These are phyloP conservation scores for Limnephilus lunatus DNA, from an alignment of 2,888 invertebrate species.

Conservation along the genomic window DNA sequence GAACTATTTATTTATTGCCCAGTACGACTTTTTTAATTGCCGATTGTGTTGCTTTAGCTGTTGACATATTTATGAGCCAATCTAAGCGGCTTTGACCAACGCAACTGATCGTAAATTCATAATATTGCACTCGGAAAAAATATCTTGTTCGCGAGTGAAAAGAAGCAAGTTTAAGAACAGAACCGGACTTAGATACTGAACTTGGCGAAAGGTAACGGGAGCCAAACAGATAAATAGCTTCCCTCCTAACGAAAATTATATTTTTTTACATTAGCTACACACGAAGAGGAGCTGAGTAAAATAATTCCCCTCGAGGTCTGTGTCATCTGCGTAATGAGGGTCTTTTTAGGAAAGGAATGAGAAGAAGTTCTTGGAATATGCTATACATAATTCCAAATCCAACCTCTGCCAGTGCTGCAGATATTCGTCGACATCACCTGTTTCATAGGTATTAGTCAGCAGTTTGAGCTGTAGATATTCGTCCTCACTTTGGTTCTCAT, in stretches of 20 bases:
- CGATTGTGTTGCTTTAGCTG: background rate
- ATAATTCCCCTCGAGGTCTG: too few species aligned
- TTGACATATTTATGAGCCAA: conserved; percentile 9
- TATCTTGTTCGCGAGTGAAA: background rate
- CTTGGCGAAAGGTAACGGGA: background rate
- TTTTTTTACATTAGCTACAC: too few species aligned
- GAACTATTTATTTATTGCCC: background rate
- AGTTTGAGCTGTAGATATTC: too few species aligned
- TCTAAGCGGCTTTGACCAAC: background rate
- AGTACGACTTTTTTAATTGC: conserved; percentile 22
- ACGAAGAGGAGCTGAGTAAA: too few species aligned
- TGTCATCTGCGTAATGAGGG: too few species aligned
- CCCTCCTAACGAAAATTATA: background rate
- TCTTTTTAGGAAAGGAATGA: too few species aligned
- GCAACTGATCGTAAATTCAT: background rate
- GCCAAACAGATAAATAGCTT: background rate
- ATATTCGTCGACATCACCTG: too few species aligned
- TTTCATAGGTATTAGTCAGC: too few species aligned
- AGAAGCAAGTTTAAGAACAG: background rate
- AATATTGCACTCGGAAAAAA: background rate
- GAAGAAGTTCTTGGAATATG: too few species aligned
- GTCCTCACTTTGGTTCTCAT: too few species aligned
- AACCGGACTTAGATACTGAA: background rate
- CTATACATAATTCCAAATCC: too few species aligned
- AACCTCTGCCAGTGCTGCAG: too few species aligned